A percentile compares a stretch with the other conserved stretches of the same genome.
phyloP scores from a whole-genome alignment of 2,888 invertebrate genomes.

The Nowickia ferox region DNA sequence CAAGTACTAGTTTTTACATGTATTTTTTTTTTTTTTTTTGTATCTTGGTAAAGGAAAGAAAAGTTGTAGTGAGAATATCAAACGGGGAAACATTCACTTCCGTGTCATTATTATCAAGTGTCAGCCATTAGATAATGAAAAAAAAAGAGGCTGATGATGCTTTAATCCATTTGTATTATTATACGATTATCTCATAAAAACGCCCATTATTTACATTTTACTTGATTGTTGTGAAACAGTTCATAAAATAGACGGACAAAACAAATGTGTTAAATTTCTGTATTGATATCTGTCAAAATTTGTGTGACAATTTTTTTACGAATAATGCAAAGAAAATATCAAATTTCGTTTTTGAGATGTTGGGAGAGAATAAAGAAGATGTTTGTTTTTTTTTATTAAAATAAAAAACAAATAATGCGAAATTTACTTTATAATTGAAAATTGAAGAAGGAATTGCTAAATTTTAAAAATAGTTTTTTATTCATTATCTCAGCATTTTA shows the following conservation, averaged over 20 bases:
- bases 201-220: slow-evolving; percentile 12
- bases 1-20: slow-evolving; percentile 24
- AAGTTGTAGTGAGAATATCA: neutral
- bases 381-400: neutral
- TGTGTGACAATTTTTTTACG: slow-evolving; percentile 4
- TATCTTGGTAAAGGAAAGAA: neutral
- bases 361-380: neutral
- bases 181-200: slow-evolving; percentile 29
- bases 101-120: slow-evolving; percentile 57
- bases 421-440: too few relatives aligned
- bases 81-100: slow-evolving; percentile 37
- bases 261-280: slow-evolving; percentile 41
- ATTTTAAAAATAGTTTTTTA: too few relatives aligned
- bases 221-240: slow-evolving; percentile 29
- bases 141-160: slow-evolving; percentile 22
- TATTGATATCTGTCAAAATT: slow-evolving; percentile 38
- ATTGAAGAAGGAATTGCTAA: too few relatives aligned
- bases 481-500: too few relatives aligned
- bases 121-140: slow-evolving; percentile 41
- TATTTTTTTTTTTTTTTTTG: neutral
- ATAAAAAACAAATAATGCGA: too few relatives aligned
- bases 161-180: slow-evolving; percentile 26
- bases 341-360: slow-evolving; percentile 19
- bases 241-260: neutral
- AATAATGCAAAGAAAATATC: slow-evolving; percentile 50